Evolutionary conservation across 1,140 invertebrate species (phyloP).

Genomic region (Cyphomyrmex costatus): DNA sequence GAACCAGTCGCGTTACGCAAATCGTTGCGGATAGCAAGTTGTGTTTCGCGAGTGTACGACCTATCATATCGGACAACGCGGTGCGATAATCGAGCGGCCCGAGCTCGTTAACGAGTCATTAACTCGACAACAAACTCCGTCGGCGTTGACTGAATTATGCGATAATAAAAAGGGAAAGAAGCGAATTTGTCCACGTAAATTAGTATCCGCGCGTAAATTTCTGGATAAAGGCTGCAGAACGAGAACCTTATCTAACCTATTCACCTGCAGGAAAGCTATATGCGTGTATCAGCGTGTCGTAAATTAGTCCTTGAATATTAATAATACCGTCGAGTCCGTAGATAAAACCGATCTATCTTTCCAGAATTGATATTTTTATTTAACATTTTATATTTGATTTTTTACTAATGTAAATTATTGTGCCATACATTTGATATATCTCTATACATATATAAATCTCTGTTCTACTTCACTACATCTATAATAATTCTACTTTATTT

Average conservation of each 20-base stretch:
- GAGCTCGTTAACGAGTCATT: conserved; percentile 63
- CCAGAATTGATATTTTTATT: not conserved
- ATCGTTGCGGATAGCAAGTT: conserved; percentile 13
- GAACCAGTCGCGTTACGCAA: conserved; percentile 33
- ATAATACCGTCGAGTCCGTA: not conserved
- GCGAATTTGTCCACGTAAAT: conserved; percentile 51
- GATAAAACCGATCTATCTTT: not conserved
- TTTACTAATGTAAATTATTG: not conserved
- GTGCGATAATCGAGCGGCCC: conserved; percentile 51
- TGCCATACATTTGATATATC: not conserved
- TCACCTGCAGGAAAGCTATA: not conserved
- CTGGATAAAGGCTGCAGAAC: not conserved
- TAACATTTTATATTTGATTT: not conserved
- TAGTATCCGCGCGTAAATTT: conserved; percentile 31
- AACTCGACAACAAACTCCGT: conserved; percentile 34
- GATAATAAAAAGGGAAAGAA: conserved; percentile 18
- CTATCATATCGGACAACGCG: conserved; percentile 50
- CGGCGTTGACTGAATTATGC: conserved; percentile 45
- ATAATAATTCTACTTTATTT: not conserved
- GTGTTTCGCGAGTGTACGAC: conserved; percentile 43
- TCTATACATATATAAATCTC: not conserved
- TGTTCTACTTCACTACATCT: not conserved
- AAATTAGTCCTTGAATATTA: conserved; percentile 30
- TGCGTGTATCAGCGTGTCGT: not conserved
- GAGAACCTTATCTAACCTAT: conserved; percentile 9